phyloP scores from a whole-genome alignment of 2,113 vertebrate species.

The Cyanoramphus novaezelandiae region DNA sequence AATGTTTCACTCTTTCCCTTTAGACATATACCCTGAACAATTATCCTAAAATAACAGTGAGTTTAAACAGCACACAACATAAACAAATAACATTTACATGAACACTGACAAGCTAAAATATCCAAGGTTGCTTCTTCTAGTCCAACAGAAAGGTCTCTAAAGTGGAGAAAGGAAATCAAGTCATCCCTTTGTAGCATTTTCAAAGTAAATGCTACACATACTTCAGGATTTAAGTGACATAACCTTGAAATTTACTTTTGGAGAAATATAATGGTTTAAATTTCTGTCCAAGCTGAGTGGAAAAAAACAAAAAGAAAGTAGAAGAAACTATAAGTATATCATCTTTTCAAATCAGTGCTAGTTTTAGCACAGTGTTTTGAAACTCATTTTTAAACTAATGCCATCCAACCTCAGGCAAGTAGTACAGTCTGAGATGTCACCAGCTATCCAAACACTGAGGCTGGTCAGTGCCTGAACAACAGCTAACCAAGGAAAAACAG shows the following conservation, averaged over 20 bases:
- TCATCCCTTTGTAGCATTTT: background rate
- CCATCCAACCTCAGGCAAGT: background rate
- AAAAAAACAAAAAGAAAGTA: background rate
- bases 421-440: background rate
- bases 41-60: background rate
- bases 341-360: background rate
- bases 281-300: background rate
- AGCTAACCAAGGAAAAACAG: background rate
- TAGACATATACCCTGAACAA: background rate
- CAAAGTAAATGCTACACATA: background rate
- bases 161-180: background rate
- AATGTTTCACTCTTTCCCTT: background rate
- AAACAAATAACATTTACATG: background rate
- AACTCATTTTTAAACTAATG: background rate
- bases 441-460: background rate
- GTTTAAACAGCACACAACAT: background rate
- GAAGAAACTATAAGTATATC: background rate
- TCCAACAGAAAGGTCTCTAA: background rate
- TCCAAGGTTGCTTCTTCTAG: background rate
- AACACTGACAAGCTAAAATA: conserved; percentile 9
- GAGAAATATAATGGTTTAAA: background rate
- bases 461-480: background rate
- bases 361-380: background rate
- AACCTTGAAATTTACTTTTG: background rate
- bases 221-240: background rate